Evolutionary conservation across 2,888 invertebrate species (phyloP).

Genomic region (Idaea dimidiata): DNA sequence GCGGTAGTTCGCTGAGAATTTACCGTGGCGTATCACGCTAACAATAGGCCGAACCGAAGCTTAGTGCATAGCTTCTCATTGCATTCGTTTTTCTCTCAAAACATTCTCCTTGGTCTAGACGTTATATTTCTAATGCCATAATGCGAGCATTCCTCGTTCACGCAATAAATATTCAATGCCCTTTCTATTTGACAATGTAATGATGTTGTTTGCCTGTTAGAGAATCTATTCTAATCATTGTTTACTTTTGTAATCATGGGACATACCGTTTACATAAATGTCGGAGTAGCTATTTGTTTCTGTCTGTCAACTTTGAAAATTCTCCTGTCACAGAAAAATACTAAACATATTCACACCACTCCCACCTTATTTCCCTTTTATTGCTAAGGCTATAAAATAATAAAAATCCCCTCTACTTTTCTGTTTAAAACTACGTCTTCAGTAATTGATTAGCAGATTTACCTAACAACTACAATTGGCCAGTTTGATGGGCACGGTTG

Average conservation of each 20-base stretch:
- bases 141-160: constrained; percentile 53
- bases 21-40: constrained; percentile 68
- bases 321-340: no score
- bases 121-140: constrained; percentile 67
- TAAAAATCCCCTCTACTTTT: no score
- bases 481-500: no score
- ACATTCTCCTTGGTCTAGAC: constrained; percentile 75
- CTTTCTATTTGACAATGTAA: neutral
- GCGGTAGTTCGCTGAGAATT: constrained; percentile 53
- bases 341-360: no score
- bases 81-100: constrained; percentile 63
- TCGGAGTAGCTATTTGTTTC: no score
- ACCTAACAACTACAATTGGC: no score
- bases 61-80: constrained; percentile 46
- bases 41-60: constrained; percentile 63
- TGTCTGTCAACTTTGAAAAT: no score
- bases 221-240: neutral
- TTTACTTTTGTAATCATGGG: neutral
- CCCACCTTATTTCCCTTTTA: no score
- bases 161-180: constrained; percentile 25
- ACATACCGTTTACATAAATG: no score
- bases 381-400: no score
- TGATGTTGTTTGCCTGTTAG: neutral
- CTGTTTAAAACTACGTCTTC: no score
- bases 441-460: no score